Percentiles rank a stretch among this genome's conserved stretches.
Evolutionary conservation across 2,888 invertebrate species (phyloP).

Genomic region (Arrhopalites spinosus): DNA sequence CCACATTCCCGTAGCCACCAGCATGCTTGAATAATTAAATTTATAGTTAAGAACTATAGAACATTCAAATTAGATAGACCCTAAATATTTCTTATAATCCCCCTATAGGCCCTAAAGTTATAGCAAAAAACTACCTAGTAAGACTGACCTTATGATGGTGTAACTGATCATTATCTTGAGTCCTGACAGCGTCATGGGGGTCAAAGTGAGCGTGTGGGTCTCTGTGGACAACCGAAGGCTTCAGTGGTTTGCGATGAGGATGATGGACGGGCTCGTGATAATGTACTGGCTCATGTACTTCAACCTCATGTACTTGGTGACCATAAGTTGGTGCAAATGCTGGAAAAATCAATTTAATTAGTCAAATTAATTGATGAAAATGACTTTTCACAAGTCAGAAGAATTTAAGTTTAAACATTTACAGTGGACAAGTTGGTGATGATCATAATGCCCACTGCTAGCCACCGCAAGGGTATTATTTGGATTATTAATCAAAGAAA

Average conservation of each 20-base stretch:
- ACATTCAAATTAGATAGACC: too few species aligned
- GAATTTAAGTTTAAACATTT: conserved; percentile 21
- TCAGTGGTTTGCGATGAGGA: conserved; percentile 41
- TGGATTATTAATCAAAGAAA: neutral
- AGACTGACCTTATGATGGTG: conserved; percentile 14
- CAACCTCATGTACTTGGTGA: too few species aligned
- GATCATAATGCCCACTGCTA: conserved; percentile 3
- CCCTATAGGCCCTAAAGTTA: too few species aligned
- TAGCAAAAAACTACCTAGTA: neutral
- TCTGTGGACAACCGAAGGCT: conserved; percentile 51
- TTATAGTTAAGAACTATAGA: too few species aligned
- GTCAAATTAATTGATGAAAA: neutral
- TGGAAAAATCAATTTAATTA: neutral
- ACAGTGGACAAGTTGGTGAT: neutral
- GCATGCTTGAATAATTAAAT: neutral
- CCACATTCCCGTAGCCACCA: neutral
- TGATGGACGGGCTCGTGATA: conserved; percentile 28
- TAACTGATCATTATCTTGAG: conserved; percentile 45
- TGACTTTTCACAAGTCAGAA: neutral
- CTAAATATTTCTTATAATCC: too few species aligned
- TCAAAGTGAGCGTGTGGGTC: conserved; percentile 48
- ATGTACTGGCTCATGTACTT: conserved; percentile 24
- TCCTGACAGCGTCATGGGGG: conserved; percentile 49
- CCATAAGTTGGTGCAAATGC: conserved; percentile 12
- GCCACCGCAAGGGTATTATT: conserved; percentile 9